phyloP scores from a whole-genome alignment of 2,888 invertebrate genomes.

The Clusia tigrina region DNA sequence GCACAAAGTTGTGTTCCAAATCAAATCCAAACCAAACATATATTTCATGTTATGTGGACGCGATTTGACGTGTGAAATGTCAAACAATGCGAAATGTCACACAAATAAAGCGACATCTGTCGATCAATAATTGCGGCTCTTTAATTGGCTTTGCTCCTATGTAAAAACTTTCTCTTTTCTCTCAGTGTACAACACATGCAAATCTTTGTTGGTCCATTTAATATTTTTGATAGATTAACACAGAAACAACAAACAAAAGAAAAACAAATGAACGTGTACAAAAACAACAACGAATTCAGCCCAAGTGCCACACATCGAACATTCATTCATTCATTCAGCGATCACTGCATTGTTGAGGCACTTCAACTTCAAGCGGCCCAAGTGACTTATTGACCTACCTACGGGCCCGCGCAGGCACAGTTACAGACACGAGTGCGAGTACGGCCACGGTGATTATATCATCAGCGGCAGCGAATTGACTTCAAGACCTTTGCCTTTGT shows the following conservation, averaged over 20 bases:
- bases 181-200: slow-evolving; percentile 5
- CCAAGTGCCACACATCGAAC: slow-evolving; percentile 20
- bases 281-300: slow-evolving; percentile 3
- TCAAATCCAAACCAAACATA: too few relatives aligned
- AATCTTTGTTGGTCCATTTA: background rate
- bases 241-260: slow-evolving; percentile 4
- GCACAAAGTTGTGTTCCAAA: too few relatives aligned
- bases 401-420: background rate
- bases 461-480: background rate
- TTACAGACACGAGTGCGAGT: background rate
- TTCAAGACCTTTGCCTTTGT: too few relatives aligned
- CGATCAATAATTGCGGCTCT: too few relatives aligned
- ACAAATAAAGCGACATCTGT: too few relatives aligned
- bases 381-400: slow-evolving; percentile 15
- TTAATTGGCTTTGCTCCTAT: too few relatives aligned
- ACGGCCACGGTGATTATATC: background rate
- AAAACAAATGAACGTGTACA: too few relatives aligned
- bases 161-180: too few relatives aligned
- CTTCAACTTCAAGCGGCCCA: slow-evolving; percentile 4
- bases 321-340: too few relatives aligned
- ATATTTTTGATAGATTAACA: background rate
- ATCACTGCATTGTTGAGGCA: background rate
- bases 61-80: too few relatives aligned
- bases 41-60: too few relatives aligned
- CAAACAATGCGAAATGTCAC: too few relatives aligned